Evolutionary conservation across 2,888 invertebrate species (phyloP), one percentile per base, ranked within the genome.

Genomic region (Drosophila niveifrons): DNA sequence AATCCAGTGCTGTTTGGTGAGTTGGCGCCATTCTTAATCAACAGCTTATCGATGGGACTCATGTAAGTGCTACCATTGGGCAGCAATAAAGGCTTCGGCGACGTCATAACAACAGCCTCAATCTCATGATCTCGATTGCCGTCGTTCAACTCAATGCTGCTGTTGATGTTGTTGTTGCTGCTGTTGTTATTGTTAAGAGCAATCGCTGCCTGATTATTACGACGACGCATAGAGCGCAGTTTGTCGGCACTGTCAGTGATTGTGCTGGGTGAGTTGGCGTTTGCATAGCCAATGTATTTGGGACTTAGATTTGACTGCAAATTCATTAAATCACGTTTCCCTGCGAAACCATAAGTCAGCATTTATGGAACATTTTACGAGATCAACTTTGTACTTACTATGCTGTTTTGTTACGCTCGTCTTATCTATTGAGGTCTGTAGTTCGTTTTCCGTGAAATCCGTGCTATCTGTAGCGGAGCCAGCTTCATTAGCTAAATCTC

Each of bases 11-110:
- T 85, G 41, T 75, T 82, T 2, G 87, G 89, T n/a, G 89, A 87
- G 10, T 63, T 79, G 2, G 88, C 82, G 8, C 91, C 90, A 68
- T 91, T 92, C 48, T 91, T 92, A 0, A 88, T 82, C 1, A 92
- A 72, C 34, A 92, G 67, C 39, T 91, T 92, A 48, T 92, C 91
- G 31, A 92, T 92, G 2, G 92, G 91, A 73, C 92, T 92, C 44
- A 90, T 46, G 18, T 78, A 80, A 6, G 23, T 23, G 34, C 1
- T 46, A 1, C 48, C 48, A 17, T 31, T 44, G 1, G 63, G 44
- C 6, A 56, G 13, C 0, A 34, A 4, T 0, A 23, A 17, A 4
- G 39, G n/a, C 11, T 58, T 74, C 2, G 82, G 78, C 13, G 86
- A 74, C 2, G 47, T 56, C 2, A 39, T 48, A 3, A 36, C 39